Base-by-base conservation (phyloP, 1,140 invertebrate genomes). In the Lysiphlebus fabarum region DNA sequence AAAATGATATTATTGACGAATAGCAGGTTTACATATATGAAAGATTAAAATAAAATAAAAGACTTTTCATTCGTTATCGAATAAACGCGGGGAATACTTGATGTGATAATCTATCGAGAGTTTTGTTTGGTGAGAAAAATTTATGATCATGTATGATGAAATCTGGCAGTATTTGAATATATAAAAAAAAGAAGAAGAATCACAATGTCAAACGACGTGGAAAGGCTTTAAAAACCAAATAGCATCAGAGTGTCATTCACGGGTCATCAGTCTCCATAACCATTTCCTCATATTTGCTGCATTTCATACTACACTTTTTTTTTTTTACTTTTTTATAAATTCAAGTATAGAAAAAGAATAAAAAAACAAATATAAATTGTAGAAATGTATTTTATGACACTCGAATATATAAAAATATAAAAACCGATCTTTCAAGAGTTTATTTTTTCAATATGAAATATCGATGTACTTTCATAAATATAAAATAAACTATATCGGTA, bases 251-350 rank as follows among this genome's bases (percentile, higher is more conserved):
- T 36, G 49, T 51, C 49, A 51, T 51, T 47, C 62, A 65, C 64
- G 59, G 56, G 40, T 65, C 63, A 67, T 67, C 59, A 57, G 62
- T 26, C 65, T 63, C 58, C 42, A 40, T 61, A 51, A 33, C 49
- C 38, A 7, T 12, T 12, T 14, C 11, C 37, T 38, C 34, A 38
- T 37, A 51, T 26, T n/a, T n/a, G n/a, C 17, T 51, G 49, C 49
- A 51, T 51, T 36, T 37, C 8, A 40, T 9, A 37, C 49, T 4
- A 11, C 34, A 51, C 12, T 51, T 37, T 51, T 51, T 26, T 36
- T 51, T 34, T 34, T 51, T n/a, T 11, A 8, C 9, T n/a, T 5
- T 49, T 34, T 34, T 49, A 14, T 34, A 26, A 49, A 33, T 49
- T 17, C 26, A 1, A 14, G 14, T 47, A 12, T 47, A 47, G 33